Evolutionary conservation across 2,113 vertebrate species (phyloP).

Genomic region (Phoxinus phoxinus): DNA sequence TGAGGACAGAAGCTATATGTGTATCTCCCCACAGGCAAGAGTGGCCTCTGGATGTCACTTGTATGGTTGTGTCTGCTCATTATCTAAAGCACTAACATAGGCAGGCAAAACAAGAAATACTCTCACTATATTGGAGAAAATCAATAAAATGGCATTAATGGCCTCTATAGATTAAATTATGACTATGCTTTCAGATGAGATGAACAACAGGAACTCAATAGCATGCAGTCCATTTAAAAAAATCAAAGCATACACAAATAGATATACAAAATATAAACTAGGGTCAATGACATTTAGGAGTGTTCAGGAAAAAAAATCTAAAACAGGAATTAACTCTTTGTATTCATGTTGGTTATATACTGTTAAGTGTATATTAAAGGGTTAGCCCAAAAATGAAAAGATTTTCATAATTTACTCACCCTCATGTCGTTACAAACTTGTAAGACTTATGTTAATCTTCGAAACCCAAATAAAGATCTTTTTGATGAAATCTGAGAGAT

Average conservation of each 20-base stretch:
- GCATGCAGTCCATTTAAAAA: not conserved
- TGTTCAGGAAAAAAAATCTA: not conserved
- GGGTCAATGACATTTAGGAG: not conserved
- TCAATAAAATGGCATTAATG: conserved; percentile 36
- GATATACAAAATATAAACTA: not conserved
- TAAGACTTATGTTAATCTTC: no score
- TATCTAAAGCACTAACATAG: conserved; percentile 47
- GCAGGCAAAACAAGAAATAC: conserved; percentile 35
- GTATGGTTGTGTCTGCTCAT: conserved; percentile 42
- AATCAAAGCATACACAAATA: not conserved
- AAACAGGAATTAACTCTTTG: not conserved
- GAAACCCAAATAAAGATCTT: no score
- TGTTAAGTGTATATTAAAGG: no score
- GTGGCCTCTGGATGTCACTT: conserved; percentile 60
- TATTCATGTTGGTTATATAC: not conserved
- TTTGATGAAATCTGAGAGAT: no score
- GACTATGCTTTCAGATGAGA: conserved; percentile 23
- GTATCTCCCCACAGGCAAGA: conserved; percentile 60
- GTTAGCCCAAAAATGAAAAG: no score
- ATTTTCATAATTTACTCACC: no score
- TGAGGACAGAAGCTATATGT: conserved; percentile 69
- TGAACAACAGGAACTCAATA: conserved; percentile 6
- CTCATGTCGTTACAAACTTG: no score
- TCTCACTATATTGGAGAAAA: conserved; percentile 26
- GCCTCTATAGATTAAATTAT: conserved; percentile 1